A percentile compares a stretch with the other conserved stretches of the same genome.
Conservation (phyloP, 2,888 invertebrate genomes). For the Polyommatus iphigenia region DNA sequence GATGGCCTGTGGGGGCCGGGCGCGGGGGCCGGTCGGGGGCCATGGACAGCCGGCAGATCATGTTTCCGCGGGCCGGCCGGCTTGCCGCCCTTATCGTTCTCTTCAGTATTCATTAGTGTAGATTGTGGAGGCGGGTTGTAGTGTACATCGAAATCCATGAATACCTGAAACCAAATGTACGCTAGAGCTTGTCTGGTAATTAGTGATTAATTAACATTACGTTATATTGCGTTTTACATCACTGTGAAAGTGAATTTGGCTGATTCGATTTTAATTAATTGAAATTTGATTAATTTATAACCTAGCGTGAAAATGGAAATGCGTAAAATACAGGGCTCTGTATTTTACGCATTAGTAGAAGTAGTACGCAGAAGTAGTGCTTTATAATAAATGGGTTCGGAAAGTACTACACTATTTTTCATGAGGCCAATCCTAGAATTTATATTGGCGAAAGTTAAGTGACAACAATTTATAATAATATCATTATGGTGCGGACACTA, state of each 20-base stretch:
- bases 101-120: constrained; percentile 1
- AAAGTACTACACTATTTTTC: no score
- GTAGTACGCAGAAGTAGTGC: no score
- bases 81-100: neutral
- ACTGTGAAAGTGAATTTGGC: neutral
- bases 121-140: neutral
- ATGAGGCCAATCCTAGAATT: no score
- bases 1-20: neutral
- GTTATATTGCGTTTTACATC: neutral
- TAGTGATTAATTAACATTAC: neutral
- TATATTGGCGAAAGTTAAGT: no score
- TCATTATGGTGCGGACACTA: neutral
- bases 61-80: neutral
- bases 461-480: neutral
- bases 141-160: neutral
- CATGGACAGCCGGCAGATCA: neutral
- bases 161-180: neutral
- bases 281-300: neutral
- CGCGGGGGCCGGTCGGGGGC: neutral
- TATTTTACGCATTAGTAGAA: no score
- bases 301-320: neutral
- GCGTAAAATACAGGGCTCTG: neutral
- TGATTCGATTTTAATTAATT: neutral
- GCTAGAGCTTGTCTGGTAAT: neutral
- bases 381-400: neutral